Evolutionary conservation across 2,113 vertebrate species (phyloP).

Genomic region (Burhinus oedicnemus): DNA sequence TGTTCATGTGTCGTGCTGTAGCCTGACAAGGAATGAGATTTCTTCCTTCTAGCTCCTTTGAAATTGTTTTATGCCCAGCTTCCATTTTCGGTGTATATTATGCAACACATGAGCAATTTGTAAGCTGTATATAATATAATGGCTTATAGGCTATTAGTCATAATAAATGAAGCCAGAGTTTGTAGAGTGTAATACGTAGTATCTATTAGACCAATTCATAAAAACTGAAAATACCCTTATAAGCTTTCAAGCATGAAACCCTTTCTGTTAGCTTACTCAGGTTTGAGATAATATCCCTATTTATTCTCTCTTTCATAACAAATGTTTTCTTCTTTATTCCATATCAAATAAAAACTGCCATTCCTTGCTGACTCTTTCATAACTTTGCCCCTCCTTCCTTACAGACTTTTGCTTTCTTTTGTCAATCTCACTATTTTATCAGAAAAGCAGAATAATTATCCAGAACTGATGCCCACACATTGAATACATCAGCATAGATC

Average conservation of each 20-base stretch:
- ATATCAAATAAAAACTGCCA: not conserved
- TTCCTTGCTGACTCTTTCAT: not conserved
- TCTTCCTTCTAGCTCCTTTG: not conserved
- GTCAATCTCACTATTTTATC: not conserved
- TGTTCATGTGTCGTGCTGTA: not conserved
- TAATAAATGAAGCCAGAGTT: not conserved
- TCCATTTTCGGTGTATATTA: not conserved
- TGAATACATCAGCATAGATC: not conserved
- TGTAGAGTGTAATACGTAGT: not conserved
- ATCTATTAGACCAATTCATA: not conserved
- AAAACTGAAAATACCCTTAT: not conserved
- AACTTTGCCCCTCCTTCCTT: not conserved
- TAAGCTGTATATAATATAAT: not conserved
- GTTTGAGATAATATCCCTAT: not conserved
- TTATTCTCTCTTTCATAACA: not conserved
- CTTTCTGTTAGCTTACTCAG: not conserved
- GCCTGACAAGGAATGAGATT: not conserved
- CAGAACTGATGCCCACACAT: conserved; percentile 15
- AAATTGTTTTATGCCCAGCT: not conserved
- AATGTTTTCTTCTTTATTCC: not conserved
- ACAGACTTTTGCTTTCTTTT: not conserved
- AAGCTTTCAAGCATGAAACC: not conserved
- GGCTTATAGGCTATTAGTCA: not conserved
- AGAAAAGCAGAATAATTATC: conserved; percentile 31
- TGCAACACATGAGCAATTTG: not conserved